Evolutionary conservation across 2,888 invertebrate species (phyloP), one percentile per base, ranked within the genome.

Genomic region (Eretmocerus hayati): DNA sequence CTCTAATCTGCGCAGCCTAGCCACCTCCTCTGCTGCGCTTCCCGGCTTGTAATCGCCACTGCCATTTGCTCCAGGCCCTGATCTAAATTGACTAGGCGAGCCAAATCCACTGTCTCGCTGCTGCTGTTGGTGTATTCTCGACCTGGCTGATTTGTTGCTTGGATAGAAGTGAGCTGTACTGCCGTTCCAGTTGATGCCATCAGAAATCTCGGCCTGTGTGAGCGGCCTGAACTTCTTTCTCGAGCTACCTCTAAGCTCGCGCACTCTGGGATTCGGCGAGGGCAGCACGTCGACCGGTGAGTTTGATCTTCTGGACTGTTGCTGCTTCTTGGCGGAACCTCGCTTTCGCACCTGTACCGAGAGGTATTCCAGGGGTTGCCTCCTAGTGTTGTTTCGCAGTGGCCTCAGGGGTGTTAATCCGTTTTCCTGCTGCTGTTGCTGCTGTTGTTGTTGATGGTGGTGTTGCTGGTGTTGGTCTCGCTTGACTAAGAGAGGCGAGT

Each of bases 11-110:
- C 87, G 83, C 50, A 90, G 74, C 65, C 85, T 86, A 66, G 88
- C 84, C 57, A 90, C 82, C 61, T 89, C 88, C 63, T 88, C 87
- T 11, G 89, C 87, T 5, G 88, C 89, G 8, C 84, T 79, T 69
- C 87, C 86, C 4, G 80, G 78, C 58, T 77, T 78, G 61, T 77
- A 81, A 52, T 78, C 78, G 11, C 67, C 65, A 21, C 22, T 31
- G n/a, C 33, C 26, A 45, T 58, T 46, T 59, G n/a, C 63, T 63
- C 50, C 66, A 66, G 1, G 62, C 64, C 41, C 67, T 79, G 19
- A 19, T 26, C 20, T 42, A 45, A n/a, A 15, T n/a, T 9, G 15
- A 9, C n/a, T 42, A 18, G 2, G 35, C 18, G 20, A 37, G 39
- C 26, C 44, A 26, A 13, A 37, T 36, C 30, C 46, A 26, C 54